A percentile compares a stretch with the other conserved stretches of the same genome.
phyloP scores from a whole-genome alignment of 2,888 invertebrate genomes.

The Tridacna crocea region DNA sequence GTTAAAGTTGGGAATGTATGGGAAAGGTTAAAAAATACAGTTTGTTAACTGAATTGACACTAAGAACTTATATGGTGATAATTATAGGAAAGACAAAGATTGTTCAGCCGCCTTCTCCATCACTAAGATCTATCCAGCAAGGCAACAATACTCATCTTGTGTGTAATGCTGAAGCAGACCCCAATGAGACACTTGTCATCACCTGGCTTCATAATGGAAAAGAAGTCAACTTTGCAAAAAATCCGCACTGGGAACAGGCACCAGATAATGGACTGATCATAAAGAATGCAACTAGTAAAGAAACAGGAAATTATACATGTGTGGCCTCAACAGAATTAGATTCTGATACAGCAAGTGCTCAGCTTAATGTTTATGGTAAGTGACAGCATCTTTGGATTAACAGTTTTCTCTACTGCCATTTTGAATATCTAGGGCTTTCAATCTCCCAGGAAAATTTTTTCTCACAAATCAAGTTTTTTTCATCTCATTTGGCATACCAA shows the following conservation, averaged over 20 bases:
- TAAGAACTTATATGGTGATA: too few relatives aligned
- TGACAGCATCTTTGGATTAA: background rate
- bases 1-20: too few relatives aligned
- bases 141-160: constrained; percentile 67
- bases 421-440: too few relatives aligned
- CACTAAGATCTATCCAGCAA: constrained; percentile 33
- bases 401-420: background rate
- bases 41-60: too few relatives aligned
- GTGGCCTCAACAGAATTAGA: constrained; percentile 95
- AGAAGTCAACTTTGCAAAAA: constrained; percentile 48
- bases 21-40: background rate
- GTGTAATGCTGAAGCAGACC: constrained; percentile 79
- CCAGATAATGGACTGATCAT: constrained; percentile 66
- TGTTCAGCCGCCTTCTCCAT: constrained; percentile 58
- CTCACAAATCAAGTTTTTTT: too few relatives aligned
- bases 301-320: constrained; percentile 98
- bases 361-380: constrained; percentile 94
- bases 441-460: too few relatives aligned
- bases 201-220: constrained; percentile 72
- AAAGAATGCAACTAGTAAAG: constrained; percentile 83
- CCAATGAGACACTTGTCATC: constrained; percentile 85
- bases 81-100: constrained; percentile 53
- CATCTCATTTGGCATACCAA: too few relatives aligned
- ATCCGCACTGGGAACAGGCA: constrained; percentile 60
- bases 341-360: constrained; percentile 92